Base-by-base conservation (phyloP, 2,797 vertebrate species). In the Lepilemur septentrionalis region DNA sequence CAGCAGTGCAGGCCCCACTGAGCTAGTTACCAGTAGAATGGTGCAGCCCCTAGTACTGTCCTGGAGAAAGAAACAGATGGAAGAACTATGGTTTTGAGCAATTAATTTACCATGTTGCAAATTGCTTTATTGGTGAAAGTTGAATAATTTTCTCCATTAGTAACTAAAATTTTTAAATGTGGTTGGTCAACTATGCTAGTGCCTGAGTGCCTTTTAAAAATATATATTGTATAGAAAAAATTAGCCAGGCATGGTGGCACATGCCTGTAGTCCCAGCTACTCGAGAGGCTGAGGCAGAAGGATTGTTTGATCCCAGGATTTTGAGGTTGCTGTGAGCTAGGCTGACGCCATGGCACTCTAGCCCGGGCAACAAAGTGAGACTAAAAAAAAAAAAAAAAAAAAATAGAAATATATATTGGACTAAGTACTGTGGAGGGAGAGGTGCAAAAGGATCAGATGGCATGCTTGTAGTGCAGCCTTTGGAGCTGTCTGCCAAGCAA, bases 11-110 rank as follows among this genome's bases (percentile, higher is more conserved):
- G 13, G 0, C 0, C 35, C 35, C 15, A 50, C 50, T 72, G 20
- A 67, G 72, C 52, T 82, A 52, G 28, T 90, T 38, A 65, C 57
- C 23, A 30, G 25, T 30, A 32, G 14, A 79, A 9, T 59, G 12
- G 41, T 22, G 5, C 14, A 69, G 41, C 50, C 30, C 50, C 43
- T 32, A 38, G 3, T 32, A 70, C 46, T 38, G 14, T 69, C 30
- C 79, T 69, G 10, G 89, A 88, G 76, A 76, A 97, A 95, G 63
- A 80, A 93, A 69, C 48, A 93, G 82, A 50, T 55, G 9, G 52
- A 38, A 95, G 65, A 83, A 82, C 65, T 90, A 87, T 4, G 12
- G 50, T 78, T 80, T 89, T 84, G 73, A 80, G 65, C 4, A 70
- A 94, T 61, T 11, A 79, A 65, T 80, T 90, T 72, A 78, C 20